Evolutionary conservation across 2,797 vertebrate species (phyloP).

Genomic region (Synaphobranchus kaupii): DNA sequence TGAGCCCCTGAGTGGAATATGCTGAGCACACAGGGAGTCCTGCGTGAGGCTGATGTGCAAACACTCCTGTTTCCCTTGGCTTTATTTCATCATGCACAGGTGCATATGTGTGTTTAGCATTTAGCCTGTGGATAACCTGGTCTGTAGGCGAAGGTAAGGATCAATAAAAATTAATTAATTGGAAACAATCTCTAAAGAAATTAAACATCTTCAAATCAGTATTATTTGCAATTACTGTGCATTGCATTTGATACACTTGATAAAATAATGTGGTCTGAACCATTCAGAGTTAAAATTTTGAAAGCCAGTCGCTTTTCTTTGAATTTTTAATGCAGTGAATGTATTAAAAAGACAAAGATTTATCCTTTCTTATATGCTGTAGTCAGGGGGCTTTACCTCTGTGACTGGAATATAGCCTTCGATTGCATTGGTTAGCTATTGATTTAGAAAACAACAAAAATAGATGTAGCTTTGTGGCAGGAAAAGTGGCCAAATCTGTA

Average conservation of each 20-base stretch:
- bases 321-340: neutral
- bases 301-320: neutral
- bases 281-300: neutral
- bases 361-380: neutral
- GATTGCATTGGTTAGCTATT: neutral
- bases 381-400: neutral
- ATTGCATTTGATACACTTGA: neutral
- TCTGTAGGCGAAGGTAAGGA: neutral
- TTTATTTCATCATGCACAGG: neutral
- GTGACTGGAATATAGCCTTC: neutral
- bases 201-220: neutral
- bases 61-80: neutral
- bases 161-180: neutral
- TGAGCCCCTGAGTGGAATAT: neutral
- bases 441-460: too few relatives aligned
- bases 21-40: neutral
- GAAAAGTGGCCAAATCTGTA: too few relatives aligned
- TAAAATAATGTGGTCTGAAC: neutral
- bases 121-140: neutral
- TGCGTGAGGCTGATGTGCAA: neutral
- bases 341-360: neutral
- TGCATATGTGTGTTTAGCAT: neutral
- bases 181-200: neutral
- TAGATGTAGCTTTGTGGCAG: too few relatives aligned
- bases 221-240: neutral